These are phyloP conservation scores for Microcebus lehilahytsara DNA, from an alignment of 2,113 vertebrate genomes.

Conservation along the genomic window DNA sequence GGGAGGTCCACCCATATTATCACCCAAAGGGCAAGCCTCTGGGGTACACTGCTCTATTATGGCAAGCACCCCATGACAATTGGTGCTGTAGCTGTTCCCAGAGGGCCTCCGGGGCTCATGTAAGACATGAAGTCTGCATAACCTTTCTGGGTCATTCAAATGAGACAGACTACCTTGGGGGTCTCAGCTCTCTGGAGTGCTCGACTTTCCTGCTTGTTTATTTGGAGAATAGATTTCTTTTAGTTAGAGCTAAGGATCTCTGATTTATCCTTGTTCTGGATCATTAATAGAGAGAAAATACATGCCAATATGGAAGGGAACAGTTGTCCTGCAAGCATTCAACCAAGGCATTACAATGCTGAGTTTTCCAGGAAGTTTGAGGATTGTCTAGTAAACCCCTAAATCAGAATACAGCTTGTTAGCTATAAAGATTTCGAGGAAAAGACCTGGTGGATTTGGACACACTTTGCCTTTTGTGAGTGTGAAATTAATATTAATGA, in stretches of 20 bases:
- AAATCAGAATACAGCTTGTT: constrained; percentile 37
- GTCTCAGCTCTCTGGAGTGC: not conserved
- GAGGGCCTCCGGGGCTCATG: not conserved
- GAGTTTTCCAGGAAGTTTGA: constrained; percentile 41
- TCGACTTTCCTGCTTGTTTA: constrained; percentile 25
- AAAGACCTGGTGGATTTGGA: constrained; percentile 37
- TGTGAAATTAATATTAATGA: constrained; percentile 69
- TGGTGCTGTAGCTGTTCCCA: not conserved
- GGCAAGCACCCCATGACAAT: not conserved
- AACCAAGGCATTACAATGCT: not conserved
- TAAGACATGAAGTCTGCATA: constrained; percentile 61
- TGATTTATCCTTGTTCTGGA: constrained; percentile 53
- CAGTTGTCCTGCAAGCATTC: not conserved
- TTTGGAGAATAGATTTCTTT: constrained; percentile 57
- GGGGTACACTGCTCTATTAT: not conserved
- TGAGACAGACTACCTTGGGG: not conserved
- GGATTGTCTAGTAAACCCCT: not conserved
- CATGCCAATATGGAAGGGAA: not conserved
- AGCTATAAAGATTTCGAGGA: constrained; percentile 31
- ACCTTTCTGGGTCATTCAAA: constrained; percentile 69
- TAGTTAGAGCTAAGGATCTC: constrained; percentile 42
- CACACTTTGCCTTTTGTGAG: constrained; percentile 44
- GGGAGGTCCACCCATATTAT: not conserved
- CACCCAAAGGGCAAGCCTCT: not conserved
- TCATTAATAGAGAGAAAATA: constrained; percentile 51